These are phyloP conservation scores for Ricordea florida DNA, from an alignment of 92 coral and sea anemone genomes.

Conservation along the genomic window DNA sequence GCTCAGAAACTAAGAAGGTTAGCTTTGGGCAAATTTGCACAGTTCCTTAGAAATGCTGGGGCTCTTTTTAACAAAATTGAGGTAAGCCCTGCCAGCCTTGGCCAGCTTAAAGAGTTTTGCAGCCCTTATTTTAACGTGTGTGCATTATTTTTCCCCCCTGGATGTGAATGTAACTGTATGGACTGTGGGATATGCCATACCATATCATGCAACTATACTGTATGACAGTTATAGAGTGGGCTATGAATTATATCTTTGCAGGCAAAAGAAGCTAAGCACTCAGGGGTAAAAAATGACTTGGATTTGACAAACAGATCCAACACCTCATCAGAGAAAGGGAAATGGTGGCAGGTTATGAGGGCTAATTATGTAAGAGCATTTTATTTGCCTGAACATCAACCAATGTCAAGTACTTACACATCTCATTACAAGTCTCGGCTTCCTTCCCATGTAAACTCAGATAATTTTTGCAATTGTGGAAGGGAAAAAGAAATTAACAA, in stretches of 20 bases:
- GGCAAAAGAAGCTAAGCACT: conserved; percentile 41
- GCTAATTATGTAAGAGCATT: conserved; percentile 53
- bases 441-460: conserved; percentile 21
- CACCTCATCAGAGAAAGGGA: conserved; percentile 6
- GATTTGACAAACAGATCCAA: conserved; percentile 30
- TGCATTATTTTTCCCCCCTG: conserved; percentile 21
- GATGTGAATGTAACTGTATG: conserved; percentile 42
- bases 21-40: not conserved
- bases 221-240: conserved; percentile 22
- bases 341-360: conserved; percentile 54
- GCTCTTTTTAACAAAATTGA: conserved; percentile 22
- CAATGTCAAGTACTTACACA: conserved; percentile 29
- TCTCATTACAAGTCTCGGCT: conserved; percentile 20
- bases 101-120: conserved; percentile 19
- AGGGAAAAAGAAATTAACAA: conserved; percentile 1
- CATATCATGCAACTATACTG: conserved; percentile 47
- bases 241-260: conserved; percentile 37
- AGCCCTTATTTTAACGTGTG: conserved; percentile 15
- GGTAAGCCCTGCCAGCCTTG: not conserved
- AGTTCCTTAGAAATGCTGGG: conserved; percentile 30
- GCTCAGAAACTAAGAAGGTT: not conserved
- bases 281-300: conserved; percentile 46
- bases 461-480: conserved; percentile 4
- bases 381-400: conserved; percentile 56
- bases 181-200: conserved; percentile 55